Conservation (phyloP, 2,113 vertebrate species). For the Petaurus breviceps region DNA sequence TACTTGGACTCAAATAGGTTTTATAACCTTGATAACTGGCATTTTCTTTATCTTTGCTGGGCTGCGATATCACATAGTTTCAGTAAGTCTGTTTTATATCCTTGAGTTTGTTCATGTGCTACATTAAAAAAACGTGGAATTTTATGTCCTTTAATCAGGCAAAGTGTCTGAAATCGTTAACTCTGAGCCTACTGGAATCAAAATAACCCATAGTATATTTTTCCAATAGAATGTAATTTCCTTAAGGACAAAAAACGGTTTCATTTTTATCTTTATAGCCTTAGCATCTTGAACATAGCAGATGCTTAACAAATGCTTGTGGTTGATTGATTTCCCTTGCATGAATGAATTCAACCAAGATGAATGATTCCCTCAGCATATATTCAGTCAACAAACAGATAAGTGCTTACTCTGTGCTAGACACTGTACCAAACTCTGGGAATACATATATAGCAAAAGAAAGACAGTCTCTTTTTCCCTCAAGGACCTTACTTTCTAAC, state of each 20-base stretch:
- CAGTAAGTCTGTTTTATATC: not conserved
- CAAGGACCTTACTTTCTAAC: not conserved
- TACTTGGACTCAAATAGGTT: not conserved
- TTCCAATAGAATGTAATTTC: not conserved
- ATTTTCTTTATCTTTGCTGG: constrained; percentile 17
- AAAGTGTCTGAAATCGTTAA: not conserved
- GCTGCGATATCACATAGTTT: rapidly evolving
- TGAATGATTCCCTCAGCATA: not conserved
- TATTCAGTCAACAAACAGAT: not conserved
- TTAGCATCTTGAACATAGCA: not conserved
- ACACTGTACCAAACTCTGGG: not conserved
- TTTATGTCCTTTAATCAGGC: not conserved
- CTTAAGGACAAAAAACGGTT: not conserved
- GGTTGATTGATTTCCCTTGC: not conserved
- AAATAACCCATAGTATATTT: not conserved
- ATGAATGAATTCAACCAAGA: not conserved
- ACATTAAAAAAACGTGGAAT: not conserved
- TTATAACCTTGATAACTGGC: not conserved
- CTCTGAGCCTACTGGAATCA: not conserved
- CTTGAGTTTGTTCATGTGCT: no score
- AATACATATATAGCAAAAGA: not conserved
- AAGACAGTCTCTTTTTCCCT: not conserved
- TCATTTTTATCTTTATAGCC: not conserved
- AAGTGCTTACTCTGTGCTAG: not conserved
- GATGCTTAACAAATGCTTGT: not conserved